These are phyloP conservation scores for Cephalopterus ornatus DNA, from an alignment of 2,113 vertebrate species.

Conservation along the genomic window DNA sequence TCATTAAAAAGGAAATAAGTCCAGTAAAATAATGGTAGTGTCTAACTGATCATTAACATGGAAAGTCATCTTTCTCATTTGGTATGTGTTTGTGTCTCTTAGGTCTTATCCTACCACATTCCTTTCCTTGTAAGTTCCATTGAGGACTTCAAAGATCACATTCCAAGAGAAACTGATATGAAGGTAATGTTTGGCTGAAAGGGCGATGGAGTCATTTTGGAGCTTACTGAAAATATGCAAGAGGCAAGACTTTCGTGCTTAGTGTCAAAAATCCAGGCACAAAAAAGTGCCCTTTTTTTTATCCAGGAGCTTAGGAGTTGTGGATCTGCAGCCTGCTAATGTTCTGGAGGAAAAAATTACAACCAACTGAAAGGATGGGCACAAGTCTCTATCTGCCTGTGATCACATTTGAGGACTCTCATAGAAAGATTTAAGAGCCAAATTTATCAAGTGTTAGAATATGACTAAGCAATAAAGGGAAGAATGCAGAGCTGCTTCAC, in stretches of 20 bases:
- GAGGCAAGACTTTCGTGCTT: background rate
- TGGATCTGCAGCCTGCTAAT: background rate
- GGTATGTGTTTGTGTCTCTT: background rate
- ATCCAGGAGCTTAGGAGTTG: background rate
- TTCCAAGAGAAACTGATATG: conserved; percentile 99
- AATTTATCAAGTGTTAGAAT: background rate
- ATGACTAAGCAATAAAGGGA: background rate
- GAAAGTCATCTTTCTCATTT: background rate
- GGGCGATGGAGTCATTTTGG: background rate
- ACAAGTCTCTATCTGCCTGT: background rate
- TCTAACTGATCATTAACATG: background rate
- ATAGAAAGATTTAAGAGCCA: background rate
- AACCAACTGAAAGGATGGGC: background rate
- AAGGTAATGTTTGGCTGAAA: conserved; percentile 79
- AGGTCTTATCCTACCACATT: conserved; percentile 99
- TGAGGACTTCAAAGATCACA: conserved; percentile 99
- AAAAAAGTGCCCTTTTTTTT: background rate
- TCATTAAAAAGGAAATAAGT: background rate
- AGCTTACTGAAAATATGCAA: background rate
- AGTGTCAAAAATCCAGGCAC: background rate
- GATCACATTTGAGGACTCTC: background rate
- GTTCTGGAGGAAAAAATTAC: background rate
- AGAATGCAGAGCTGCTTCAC: background rate
- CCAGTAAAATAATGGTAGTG: background rate
- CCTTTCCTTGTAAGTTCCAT: conserved; percentile 99